Percentiles rank a stretch among this genome's conserved stretches.
Conservation (phyloP, 1,140 invertebrate genomes). For the Epicauta chinensis region DNA sequence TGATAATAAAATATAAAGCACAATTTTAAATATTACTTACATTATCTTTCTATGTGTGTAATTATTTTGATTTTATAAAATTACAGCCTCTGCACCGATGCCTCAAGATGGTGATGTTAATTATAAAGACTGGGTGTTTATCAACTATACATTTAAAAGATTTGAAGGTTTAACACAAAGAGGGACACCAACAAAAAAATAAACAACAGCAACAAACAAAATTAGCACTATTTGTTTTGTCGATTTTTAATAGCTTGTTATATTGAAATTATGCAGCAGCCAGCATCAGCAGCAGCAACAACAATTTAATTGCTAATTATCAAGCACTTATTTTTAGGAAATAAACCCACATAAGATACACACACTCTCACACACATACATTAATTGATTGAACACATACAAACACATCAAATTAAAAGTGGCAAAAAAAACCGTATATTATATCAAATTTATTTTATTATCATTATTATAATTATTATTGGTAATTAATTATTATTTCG, state of each 20-base stretch:
- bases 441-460: not conserved
- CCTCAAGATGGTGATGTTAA: constrained; percentile 77
- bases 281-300: not conserved
- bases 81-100: constrained; percentile 73
- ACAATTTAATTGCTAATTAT: constrained; percentile 12
- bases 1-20: no score
- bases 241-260: constrained; percentile 13
- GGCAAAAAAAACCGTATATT: not conserved
- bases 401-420: not conserved
- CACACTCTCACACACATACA: not conserved
- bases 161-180: constrained; percentile 94
- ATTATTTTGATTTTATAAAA: constrained; percentile 21
- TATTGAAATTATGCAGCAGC: constrained; percentile 3
- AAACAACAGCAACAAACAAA: constrained; percentile 26
- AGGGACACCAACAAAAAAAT: constrained; percentile 73
- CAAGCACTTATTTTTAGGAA: constrained; percentile 32
- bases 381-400: no score
- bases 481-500: constrained; percentile 15
- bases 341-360: constrained; percentile 8
- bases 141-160: constrained; percentile 99
- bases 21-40: not conserved
- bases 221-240: constrained; percentile 6
- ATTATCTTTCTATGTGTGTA: not conserved
- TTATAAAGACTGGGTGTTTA: constrained; percentile 98
- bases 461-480: not conserved